Conservation (phyloP, 2,797 vertebrate genomes). For the Poeciliopsis infans region DNA sequence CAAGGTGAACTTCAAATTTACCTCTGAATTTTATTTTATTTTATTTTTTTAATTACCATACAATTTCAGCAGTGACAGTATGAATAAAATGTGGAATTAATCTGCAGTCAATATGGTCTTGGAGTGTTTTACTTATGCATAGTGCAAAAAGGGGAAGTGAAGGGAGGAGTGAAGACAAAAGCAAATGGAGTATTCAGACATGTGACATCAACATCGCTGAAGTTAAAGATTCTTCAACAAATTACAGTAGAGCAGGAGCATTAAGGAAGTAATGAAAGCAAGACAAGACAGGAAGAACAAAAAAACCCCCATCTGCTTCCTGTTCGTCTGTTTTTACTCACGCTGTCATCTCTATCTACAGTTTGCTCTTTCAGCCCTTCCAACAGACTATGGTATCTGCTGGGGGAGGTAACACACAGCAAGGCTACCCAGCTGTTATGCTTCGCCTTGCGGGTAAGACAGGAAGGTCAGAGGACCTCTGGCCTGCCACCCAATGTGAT, state of each 20-base stretch:
- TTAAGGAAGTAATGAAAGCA: background rate
- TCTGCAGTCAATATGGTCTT: background rate
- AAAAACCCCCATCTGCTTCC: background rate
- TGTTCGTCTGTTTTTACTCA: background rate
- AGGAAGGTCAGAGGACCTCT: slow-evolving; percentile 62
- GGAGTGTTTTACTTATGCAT: background rate
- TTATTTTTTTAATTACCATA: background rate
- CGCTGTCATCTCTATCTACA: background rate
- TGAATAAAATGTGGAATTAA: background rate
- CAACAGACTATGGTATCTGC: background rate
- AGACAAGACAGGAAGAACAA: slow-evolving; percentile 18
- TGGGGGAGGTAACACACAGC: slow-evolving; percentile 19
- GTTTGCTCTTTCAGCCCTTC: slow-evolving; percentile 7
- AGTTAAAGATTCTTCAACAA: background rate
- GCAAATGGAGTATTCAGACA: background rate
- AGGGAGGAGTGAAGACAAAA: background rate
- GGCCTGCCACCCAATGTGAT: slow-evolving; percentile 45
- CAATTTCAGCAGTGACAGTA: background rate
- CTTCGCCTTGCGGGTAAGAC: slow-evolving; percentile 62
- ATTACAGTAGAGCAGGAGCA: background rate
- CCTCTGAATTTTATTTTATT: background rate
- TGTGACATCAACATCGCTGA: background rate
- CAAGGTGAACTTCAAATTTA: background rate
- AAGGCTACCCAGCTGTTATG: slow-evolving; percentile 55
- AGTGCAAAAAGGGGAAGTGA: background rate